These are phyloP conservation scores for Mesorhabditis spiculigera DNA, from an alignment of 2,888 invertebrate species.

Conservation along the genomic window DNA sequence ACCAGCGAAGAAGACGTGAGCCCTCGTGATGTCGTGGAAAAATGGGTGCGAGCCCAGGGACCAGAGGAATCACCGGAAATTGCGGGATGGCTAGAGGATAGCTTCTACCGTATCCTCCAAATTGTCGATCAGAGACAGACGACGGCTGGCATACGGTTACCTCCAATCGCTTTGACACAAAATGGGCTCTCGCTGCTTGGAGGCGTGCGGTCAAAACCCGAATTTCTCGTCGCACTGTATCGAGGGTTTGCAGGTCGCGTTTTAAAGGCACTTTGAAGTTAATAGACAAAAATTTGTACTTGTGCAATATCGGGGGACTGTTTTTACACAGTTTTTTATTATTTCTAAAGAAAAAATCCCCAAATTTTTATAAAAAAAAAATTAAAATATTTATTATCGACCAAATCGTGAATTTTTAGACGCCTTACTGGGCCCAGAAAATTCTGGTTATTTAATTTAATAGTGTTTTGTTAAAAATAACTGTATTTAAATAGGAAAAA, in stretches of 20 bases:
- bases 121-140: conserved; percentile 61
- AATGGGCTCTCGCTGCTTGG: conserved; percentile 8
- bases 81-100: conserved; percentile 68
- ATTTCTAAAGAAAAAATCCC: no score
- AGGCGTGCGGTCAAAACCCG: conserved; percentile 63
- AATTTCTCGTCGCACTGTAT: conserved; percentile 69
- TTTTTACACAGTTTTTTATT: no score
- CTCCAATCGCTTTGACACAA: conserved; percentile 3
- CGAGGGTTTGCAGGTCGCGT: conserved; percentile 66
- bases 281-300: no score
- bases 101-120: conserved; percentile 68
- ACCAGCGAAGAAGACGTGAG: conserved; percentile 73
- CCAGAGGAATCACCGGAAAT: conserved; percentile 64
- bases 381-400: no score
- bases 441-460: no score
- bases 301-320: no score
- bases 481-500: no score
- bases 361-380: no score
- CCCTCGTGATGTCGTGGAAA: conserved; percentile 67
- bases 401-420: no score
- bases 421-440: no score
- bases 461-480: no score
- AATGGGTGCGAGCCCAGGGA: conserved; percentile 67
- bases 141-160: not conserved
- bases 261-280: no score